A percentile compares a stretch with the other conserved stretches of the same genome.
Conservation (phyloP, 2,888 invertebrate genomes). For the Phengaris arion region DNA sequence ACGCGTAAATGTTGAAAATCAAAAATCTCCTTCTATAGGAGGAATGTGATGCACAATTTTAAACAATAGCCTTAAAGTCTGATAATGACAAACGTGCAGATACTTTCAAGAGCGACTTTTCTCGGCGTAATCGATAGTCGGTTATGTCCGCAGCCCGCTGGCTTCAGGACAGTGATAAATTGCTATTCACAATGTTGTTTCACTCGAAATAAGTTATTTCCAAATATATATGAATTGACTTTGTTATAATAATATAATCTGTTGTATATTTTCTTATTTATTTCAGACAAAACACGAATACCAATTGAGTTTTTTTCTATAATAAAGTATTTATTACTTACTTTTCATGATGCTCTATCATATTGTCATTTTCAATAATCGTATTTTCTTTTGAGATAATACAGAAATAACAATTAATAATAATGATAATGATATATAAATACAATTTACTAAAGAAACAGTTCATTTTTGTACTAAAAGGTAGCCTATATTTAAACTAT, state of each 20-base stretch:
- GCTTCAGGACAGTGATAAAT: background rate
- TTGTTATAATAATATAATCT: background rate
- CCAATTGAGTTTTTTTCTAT: too few species aligned
- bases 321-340: too few species aligned
- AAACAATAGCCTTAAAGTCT: background rate
- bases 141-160: background rate
- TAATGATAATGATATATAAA: too few species aligned
- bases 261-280: background rate
- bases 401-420: too few species aligned
- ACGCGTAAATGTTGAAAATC: background rate
- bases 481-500: too few species aligned
- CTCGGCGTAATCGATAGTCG: slow-evolving; percentile 2
- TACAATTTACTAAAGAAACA: too few species aligned
- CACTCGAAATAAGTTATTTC: background rate
- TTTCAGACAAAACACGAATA: too few species aligned
- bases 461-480: too few species aligned
- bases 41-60: background rate
- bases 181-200: background rate
- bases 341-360: too few species aligned
- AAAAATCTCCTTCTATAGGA: background rate
- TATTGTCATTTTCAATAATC: too few species aligned
- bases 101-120: background rate
- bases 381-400: too few species aligned
- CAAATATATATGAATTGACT: background rate
- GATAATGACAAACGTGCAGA: background rate